A percentile compares a stretch with the other conserved stretches of the same genome.
These are phyloP conservation scores for Harpalus rufipes DNA, from an alignment of 2,888 invertebrate genomes.

Conservation along the genomic window DNA sequence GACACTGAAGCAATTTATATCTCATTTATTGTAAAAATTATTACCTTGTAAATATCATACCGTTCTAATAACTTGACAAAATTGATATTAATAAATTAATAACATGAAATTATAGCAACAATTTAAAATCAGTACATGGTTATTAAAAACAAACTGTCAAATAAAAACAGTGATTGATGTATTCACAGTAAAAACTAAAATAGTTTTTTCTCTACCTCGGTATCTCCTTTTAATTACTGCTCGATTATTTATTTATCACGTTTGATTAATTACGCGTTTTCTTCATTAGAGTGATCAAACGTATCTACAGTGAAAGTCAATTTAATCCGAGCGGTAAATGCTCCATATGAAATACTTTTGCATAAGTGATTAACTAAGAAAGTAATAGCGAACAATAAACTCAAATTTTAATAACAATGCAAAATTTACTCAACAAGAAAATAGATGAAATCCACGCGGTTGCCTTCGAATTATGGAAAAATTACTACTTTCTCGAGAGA, in stretches of 20 bases:
- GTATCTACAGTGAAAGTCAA: constrained; percentile 49
- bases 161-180: constrained; percentile 51
- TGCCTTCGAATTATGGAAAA: constrained; percentile 43
- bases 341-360: constrained; percentile 40
- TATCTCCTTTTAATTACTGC: constrained; percentile 60
- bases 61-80: constrained; percentile 40
- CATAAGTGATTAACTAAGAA: constrained; percentile 56
- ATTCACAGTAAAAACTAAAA: constrained; percentile 15
- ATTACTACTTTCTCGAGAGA: constrained; percentile 49
- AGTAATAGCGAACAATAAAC: constrained; percentile 50
- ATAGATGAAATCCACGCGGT: constrained; percentile 44
- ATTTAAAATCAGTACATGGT: constrained; percentile 29
- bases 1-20: constrained; percentile 1
- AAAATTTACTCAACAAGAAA: constrained; percentile 51
- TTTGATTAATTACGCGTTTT: constrained; percentile 60
- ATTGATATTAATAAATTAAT: constrained; percentile 53
- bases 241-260: constrained; percentile 55
- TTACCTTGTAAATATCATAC: constrained; percentile 41
- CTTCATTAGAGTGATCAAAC: constrained; percentile 57
- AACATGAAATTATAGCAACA: constrained; percentile 38
- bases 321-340: constrained; percentile 42
- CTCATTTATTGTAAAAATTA: not conserved
- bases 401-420: constrained; percentile 51
- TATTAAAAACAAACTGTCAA: constrained; percentile 47
- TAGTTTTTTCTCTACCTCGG: constrained; percentile 41